Evolutionary conservation across 1,140 invertebrate genomes (phyloP), one percentile per base, ranked within the genome.

Genomic region (Caligus rogercresseyi): DNA sequence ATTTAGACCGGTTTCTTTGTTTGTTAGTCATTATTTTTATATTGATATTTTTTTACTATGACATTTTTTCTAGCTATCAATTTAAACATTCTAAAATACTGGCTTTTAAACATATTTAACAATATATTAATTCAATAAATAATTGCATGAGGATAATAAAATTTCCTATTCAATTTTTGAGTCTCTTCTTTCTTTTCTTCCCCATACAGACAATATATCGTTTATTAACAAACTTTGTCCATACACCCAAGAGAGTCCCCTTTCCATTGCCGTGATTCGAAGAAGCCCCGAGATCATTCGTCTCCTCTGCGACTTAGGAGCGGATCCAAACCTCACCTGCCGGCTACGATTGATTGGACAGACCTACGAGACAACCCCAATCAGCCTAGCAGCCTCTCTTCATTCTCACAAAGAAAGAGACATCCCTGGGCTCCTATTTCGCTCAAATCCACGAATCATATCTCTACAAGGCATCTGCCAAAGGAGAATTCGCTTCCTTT

Each of bases 191-290:
- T n/a, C n/a, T n/a, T n/a, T n/a, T n/a, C n/a, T n/a, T n/a, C n/a
- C n/a, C n/a, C n/a, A n/a, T n/a, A 63, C n/a, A 63, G 60, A 61
- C 16, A 63, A 1, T 63, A 21, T 7, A 25, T 58, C 52, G 52
- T 19, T 23, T 52, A 66, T 21, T 15, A 59, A 64, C 18, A 20
- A 20, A 20, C 54, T 25, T 24, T 64, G 3, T n/a, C 20, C 25
- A 54, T 20, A 21, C n/a, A 61, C 26, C 4, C 3, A 15, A 61
- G 13, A 61, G 23, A 61, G 43, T 54, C 21, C 16, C 13, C 31
- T 18, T 19, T 55, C 63, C n/a, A 56, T 25, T 21, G 3, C 25
- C 16, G 25, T 25, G 31, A 18, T 64, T 25, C 14, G 43, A n/a
- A 19, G 51, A 20, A 66, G 54, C 54, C 15, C 18, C 3, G 63